A percentile compares a stretch with the other conserved stretches of the same genome.
Evolutionary conservation across 2,797 vertebrate species (phyloP).

Genomic region (Pterois miles): DNA sequence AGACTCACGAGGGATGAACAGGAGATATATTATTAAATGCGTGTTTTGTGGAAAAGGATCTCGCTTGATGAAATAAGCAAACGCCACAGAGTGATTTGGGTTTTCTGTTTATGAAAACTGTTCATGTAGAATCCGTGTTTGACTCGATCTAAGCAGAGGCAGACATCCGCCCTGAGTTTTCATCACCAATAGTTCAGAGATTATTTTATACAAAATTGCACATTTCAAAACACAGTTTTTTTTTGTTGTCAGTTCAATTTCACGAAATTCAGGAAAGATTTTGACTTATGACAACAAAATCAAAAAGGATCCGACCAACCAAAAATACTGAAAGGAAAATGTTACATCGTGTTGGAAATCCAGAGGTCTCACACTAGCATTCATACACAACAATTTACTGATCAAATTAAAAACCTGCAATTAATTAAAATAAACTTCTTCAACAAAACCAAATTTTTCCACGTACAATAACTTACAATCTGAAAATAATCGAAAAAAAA

Average conservation of each 20-base stretch:
- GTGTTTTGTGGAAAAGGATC: background rate
- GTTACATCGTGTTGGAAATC: conserved; percentile 67
- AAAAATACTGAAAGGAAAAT: conserved; percentile 79
- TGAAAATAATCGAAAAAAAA: conserved; percentile 75
- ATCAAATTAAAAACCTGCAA: conserved; percentile 79
- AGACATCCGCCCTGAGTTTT: conserved; percentile 31
- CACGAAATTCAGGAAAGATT: conserved; percentile 50
- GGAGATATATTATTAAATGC: background rate
- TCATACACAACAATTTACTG: conserved; percentile 62
- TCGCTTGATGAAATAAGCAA: background rate
- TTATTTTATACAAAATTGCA: conserved; percentile 73
- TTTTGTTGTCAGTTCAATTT: conserved; percentile 46
- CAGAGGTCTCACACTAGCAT: conserved; percentile 52
- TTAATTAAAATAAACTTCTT: conserved; percentile 68
- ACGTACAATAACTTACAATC: conserved; percentile 93
- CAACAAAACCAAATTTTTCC: conserved; percentile 69
- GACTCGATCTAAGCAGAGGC: conserved; percentile 46
- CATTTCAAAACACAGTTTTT: conserved; percentile 73
- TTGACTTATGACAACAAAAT: conserved; percentile 52
- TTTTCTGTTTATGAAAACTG: conserved; percentile 79
- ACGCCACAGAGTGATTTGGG: conserved; percentile 16
- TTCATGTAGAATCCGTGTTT: conserved; percentile 57
- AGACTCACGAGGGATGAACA: background rate
- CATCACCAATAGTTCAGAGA: conserved; percentile 44
- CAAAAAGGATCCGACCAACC: conserved; percentile 32